phyloP scores from a whole-genome alignment of 2,888 invertebrate genomes.

The Erebia ligea region DNA sequence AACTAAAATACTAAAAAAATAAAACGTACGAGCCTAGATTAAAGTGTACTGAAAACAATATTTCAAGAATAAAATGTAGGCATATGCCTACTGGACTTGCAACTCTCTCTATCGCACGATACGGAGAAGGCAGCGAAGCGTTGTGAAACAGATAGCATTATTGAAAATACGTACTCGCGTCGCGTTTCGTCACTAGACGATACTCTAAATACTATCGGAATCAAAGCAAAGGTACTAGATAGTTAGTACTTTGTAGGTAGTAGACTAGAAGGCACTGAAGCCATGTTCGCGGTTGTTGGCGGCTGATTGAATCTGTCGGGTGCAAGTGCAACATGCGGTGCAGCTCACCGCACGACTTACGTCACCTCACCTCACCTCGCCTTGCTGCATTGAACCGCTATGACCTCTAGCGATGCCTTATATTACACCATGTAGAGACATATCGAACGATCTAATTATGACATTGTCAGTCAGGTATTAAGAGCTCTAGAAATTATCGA shows the following conservation, averaged over 20 bases:
- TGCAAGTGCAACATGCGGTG: conserved; percentile 53
- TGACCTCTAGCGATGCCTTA: neutral
- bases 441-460: neutral
- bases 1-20: too few species aligned
- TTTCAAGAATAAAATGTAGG: too few species aligned
- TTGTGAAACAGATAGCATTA: too few species aligned
- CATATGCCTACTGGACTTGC: too few species aligned
- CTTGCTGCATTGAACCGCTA: neutral
- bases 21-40: too few species aligned
- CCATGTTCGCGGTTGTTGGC: conserved; percentile 61
- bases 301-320: conserved; percentile 65
- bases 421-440: neutral
- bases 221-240: neutral
- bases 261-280: conserved; percentile 52
- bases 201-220: neutral
- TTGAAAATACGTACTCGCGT: too few species aligned
- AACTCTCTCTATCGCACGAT: too few species aligned
- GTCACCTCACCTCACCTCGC: conserved; percentile 37
- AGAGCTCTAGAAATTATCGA: too few species aligned
- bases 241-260: conserved; percentile 21
- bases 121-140: too few species aligned
- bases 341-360: conserved; percentile 23
- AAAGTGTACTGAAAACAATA: too few species aligned
- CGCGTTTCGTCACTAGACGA: too few species aligned
- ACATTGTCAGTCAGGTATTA: too few species aligned